Base-by-base conservation (phyloP, 2,113 vertebrate species). In the Apodemus speciosus region DNA sequence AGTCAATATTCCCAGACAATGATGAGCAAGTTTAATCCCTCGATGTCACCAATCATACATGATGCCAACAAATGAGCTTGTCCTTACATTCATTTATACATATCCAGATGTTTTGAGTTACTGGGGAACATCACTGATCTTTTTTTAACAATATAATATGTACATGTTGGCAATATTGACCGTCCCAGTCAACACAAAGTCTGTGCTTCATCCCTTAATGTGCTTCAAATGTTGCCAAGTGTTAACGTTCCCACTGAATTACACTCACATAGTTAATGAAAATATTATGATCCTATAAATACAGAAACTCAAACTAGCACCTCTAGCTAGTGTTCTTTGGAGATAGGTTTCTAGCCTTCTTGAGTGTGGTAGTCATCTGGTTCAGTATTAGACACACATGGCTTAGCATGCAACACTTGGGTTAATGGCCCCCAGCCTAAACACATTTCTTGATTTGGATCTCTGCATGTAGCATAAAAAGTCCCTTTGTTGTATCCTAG, bases 401-500 rank as follows among this genome's bases (percentile, higher is more conserved):
- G 58, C 68, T 40, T 27, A 35, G 1, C 13, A 3, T 51, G 2
- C 2, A 95, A 94, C 35, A 88, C 53, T 75, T 94, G 40, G 96
- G 95, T 92, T 97, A 89, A 97, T 91, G 93, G 51, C 49, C 49
- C 89, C 56, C 71, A 88, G 38, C 4, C 84, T 96, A 68, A 97
- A 95, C 30, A 73, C 53, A 40, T 89, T 97, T 80, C 66, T 96
- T 96, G 94, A 89, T 95, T 32, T 87, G 92, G 92, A 93, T 84
- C 94, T 40, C 76, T 94, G 95, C 53, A 97, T 89, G 87, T 90
- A 97, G 83, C 40, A 96, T 97, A 95, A 98, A 97, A 98, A 96
- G 81, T 92, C 58, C 30, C 91, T 98, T 98, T 98, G 96, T 98
- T 95, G 56, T 90, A 75, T 83, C 73, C 81, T 80, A 95, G 90